Conservation (phyloP, 2,888 invertebrate genomes). For the Pristionchus exspectatus region DNA sequence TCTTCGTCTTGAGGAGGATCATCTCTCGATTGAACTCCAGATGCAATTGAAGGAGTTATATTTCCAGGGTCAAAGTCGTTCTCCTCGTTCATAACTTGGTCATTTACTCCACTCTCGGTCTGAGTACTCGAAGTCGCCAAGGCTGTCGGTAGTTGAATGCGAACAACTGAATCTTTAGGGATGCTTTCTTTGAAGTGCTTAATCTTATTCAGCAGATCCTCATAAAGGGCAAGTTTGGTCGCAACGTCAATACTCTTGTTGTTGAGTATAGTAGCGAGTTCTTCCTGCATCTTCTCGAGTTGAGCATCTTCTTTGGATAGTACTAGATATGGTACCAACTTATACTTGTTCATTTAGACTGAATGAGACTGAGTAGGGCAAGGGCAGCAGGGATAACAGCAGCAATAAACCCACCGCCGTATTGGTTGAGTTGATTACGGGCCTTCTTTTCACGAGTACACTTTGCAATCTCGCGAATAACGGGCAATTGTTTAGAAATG, state of each 20-base stretch:
- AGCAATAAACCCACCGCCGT: neutral
- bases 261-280: neutral
- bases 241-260: neutral
- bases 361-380: neutral
- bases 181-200: too few relatives aligned
- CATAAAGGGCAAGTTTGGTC: neutral
- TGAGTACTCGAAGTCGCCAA: too few relatives aligned
- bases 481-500: neutral
- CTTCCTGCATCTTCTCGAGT: neutral
- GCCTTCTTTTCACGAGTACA: constrained; percentile 8
- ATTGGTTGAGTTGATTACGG: neutral
- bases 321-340: too few relatives aligned
- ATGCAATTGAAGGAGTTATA: too few relatives aligned
- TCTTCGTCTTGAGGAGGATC: too few relatives aligned
- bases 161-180: too few relatives aligned
- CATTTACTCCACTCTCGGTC: too few relatives aligned
- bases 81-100: too few relatives aligned
- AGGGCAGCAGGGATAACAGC: constrained; percentile 38
- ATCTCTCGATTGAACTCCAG: too few relatives aligned
- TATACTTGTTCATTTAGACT: constrained; percentile 16
- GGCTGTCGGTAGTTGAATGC: too few relatives aligned
- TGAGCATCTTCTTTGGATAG: constrained; percentile 29
- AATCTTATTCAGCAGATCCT: neutral
- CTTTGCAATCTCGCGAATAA: constrained; percentile 34
- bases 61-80: too few relatives aligned